These are phyloP conservation scores for Noctilio leporinus DNA, from an alignment of 2,113 vertebrate species.

Conservation along the genomic window DNA sequence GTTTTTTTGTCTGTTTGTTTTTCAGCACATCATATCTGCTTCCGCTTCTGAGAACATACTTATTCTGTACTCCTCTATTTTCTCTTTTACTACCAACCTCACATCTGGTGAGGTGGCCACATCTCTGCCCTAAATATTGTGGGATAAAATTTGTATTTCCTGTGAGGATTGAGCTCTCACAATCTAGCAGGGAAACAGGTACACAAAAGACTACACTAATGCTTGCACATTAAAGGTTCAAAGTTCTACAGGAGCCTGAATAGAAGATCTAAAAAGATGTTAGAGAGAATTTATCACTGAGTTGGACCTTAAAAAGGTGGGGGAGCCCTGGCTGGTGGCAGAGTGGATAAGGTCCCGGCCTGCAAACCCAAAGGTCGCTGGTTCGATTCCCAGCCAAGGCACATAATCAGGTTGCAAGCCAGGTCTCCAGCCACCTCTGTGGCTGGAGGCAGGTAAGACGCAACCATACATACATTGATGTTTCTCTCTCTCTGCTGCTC, in stretches of 20 bases:
- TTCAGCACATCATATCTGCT: background rate
- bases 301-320: background rate
- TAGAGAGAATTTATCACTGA: background rate
- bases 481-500: too few species aligned
- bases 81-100: background rate
- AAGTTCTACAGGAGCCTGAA: background rate
- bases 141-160: background rate
- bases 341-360: too few species aligned
- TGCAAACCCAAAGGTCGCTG: too few species aligned
- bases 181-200: background rate
- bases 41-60: background rate
- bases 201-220: background rate
- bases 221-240: background rate
- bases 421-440: too few species aligned
- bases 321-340: too few species aligned
- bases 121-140: background rate
- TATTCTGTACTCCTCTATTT: background rate
- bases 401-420: too few species aligned
- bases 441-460: too few species aligned
- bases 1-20: background rate
- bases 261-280: background rate
- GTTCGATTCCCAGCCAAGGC: too few species aligned
- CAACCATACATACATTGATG: too few species aligned
- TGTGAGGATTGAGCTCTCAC: background rate
- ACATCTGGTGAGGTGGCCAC: background rate